A percentile compares a stretch with the other conserved stretches of the same genome.
phyloP scores from a whole-genome alignment of 1,140 invertebrate genomes.

The Parapsyche elsis region DNA sequence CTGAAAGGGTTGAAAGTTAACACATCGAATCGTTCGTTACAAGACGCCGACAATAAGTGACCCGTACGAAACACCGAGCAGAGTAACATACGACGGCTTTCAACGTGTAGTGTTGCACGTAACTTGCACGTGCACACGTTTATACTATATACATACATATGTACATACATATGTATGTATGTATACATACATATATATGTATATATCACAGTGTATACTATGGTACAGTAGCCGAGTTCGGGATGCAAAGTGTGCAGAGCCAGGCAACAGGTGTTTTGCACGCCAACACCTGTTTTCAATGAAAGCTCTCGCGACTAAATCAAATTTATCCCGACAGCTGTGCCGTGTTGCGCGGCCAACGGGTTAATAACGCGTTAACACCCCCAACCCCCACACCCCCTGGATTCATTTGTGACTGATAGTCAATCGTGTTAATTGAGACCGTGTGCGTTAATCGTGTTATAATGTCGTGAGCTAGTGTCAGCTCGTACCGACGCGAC shows the following conservation, averaged over 20 bases:
- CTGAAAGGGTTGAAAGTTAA: too few species aligned
- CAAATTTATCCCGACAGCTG: constrained; percentile 38
- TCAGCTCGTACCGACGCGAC: too few species aligned
- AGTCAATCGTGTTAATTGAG: neutral
- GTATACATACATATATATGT: neutral
- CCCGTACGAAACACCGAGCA: too few species aligned
- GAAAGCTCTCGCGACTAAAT: constrained; percentile 37
- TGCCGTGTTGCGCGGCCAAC: neutral
- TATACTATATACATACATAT: neutral
- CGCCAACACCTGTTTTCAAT: constrained; percentile 38
- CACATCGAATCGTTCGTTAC: too few species aligned
- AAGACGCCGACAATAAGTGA: too few species aligned
- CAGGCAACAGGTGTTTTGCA: constrained; percentile 35
- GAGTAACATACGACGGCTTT: too few species aligned
- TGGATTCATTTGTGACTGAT: neutral
- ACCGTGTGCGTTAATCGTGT: neutral
- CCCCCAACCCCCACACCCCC: neutral
- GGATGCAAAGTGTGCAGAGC: constrained; percentile 37
- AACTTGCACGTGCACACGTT: too few species aligned
- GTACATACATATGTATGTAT: neutral
- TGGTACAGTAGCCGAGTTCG: neutral
- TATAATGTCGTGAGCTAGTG: neutral
- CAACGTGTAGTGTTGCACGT: too few species aligned
- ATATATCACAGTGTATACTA: neutral
- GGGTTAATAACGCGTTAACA: constrained; percentile 4